A percentile compares a stretch with the other conserved stretches of the same genome.
Evolutionary conservation across 2,113 vertebrate species (phyloP).

Genomic region (Vulpes vulpes): DNA sequence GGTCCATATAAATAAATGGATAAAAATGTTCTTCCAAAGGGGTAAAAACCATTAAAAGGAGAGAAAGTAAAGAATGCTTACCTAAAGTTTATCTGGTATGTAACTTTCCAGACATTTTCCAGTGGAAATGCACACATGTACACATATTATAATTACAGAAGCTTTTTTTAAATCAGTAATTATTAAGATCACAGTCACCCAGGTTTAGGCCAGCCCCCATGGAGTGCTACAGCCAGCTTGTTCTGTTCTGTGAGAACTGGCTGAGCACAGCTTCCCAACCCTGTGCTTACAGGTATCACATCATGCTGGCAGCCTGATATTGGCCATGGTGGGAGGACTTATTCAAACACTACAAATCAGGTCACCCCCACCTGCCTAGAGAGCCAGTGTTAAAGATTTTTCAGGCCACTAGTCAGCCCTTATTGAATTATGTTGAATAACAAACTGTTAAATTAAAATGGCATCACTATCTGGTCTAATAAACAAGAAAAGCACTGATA

Average conservation of each 20-base stretch:
- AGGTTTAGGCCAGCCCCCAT: background rate
- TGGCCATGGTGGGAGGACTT: too few relatives aligned
- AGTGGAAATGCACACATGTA: background rate
- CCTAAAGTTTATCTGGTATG: background rate
- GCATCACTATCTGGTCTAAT: background rate
- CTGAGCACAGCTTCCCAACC: background rate
- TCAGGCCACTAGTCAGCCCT: background rate
- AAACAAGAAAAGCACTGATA: background rate
- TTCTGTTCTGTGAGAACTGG: background rate
- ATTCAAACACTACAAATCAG: background rate
- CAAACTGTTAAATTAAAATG: background rate
- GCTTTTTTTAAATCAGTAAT: background rate
- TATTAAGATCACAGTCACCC: background rate
- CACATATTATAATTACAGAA: background rate
- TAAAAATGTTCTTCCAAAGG: background rate
- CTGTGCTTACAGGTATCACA: background rate
- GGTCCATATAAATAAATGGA: background rate
- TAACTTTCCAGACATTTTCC: background rate
- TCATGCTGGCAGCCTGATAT: background rate
- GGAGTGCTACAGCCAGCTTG: background rate
- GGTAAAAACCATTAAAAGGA: background rate
- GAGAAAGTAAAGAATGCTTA: background rate
- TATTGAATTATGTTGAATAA: background rate
- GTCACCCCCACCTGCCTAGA: background rate
- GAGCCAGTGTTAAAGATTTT: background rate